Conservation (phyloP, 2,113 vertebrate species). For the Calyptomena viridis region DNA sequence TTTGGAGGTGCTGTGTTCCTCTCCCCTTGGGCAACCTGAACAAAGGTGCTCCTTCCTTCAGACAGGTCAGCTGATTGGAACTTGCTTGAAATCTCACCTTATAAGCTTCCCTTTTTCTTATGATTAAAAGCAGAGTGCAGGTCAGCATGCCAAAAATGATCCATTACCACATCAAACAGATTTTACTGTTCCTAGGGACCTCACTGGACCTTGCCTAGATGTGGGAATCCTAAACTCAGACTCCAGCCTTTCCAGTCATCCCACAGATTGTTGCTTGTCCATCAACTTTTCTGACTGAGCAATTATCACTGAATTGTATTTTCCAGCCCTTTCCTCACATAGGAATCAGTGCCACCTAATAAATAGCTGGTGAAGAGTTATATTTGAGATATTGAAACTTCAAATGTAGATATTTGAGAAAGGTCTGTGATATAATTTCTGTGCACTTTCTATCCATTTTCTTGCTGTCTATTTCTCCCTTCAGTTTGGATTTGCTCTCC, state of each 20-base stretch:
- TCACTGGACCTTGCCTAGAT: not conserved
- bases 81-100: not conserved
- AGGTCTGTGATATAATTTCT: not conserved
- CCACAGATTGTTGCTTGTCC: not conserved
- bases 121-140: not conserved
- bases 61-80: not conserved
- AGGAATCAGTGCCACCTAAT: not conserved
- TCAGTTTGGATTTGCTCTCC: not conserved
- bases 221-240: not conserved
- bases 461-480: not conserved
- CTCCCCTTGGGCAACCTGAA: accelerated
- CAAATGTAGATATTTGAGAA: not conserved
- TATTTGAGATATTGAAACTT: not conserved
- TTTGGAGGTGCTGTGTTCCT: not conserved
- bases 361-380: not conserved
- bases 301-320: not conserved
- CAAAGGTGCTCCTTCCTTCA: not conserved
- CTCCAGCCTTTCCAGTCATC: not conserved
- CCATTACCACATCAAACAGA: not conserved
- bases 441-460: not conserved
- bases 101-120: not conserved
- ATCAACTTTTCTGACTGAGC: not conserved
- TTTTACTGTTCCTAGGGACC: not conserved
- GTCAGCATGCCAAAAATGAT: not conserved
- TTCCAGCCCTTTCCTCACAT: not conserved